Conservation (phyloP, 2,113 vertebrate genomes). For the Hyaena hyaena region DNA sequence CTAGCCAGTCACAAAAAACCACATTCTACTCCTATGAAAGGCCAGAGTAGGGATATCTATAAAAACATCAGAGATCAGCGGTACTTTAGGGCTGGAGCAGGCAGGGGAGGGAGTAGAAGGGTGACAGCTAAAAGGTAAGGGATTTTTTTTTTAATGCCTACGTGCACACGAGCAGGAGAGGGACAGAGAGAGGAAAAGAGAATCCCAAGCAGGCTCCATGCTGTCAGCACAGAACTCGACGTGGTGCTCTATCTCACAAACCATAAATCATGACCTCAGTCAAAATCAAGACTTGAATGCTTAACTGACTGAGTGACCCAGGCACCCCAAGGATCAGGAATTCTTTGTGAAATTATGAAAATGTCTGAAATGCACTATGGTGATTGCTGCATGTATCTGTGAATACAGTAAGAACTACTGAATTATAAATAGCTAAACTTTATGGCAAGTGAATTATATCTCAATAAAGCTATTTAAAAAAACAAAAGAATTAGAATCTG, state of each 20-base stretch:
- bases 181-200: too few species aligned
- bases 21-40: constrained; percentile 2
- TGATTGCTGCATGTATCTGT: not conserved
- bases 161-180: too few species aligned
- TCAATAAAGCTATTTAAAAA: constrained; percentile 22
- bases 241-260: too few species aligned
- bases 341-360: not conserved
- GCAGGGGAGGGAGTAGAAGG: not conserved
- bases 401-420: not conserved
- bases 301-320: too few species aligned
- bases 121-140: not conserved
- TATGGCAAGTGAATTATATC: not conserved
- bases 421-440: not conserved
- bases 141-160: too few species aligned
- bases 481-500: not conserved
- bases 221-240: too few species aligned
- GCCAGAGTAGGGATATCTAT: not conserved
- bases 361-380: not conserved
- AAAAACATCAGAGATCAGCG: not conserved
- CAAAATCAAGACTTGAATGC: too few species aligned
- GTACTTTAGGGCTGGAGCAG: not conserved
- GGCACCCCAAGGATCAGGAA: not conserved
- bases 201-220: too few species aligned
- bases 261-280: too few species aligned
- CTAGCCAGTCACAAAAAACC: not conserved